These are phyloP conservation scores for Nasonia oneida DNA, from an alignment of 2,888 invertebrate species.

Conservation along the genomic window DNA sequence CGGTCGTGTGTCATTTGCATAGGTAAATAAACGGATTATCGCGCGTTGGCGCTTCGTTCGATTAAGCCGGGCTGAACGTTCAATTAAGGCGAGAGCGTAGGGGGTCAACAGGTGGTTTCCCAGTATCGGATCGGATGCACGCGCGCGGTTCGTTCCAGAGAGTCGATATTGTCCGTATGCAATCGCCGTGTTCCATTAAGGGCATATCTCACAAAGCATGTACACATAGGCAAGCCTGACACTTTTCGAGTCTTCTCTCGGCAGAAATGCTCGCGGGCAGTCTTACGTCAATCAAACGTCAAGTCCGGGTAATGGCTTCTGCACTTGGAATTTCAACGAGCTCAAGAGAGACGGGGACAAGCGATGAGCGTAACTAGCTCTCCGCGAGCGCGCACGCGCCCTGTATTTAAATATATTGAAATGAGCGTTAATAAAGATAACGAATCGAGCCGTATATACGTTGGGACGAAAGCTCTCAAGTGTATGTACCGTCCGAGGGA, in stretches of 20 bases:
- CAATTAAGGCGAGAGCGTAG: neutral
- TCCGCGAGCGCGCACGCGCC: neutral
- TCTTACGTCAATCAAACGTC: conserved; percentile 55
- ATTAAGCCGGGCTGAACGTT: neutral
- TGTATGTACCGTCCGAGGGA: neutral
- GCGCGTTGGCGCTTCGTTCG: neutral
- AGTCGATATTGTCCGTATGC: neutral
- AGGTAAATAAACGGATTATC: conserved; percentile 40
- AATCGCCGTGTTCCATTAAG: conserved; percentile 7
- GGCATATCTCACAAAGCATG: neutral
- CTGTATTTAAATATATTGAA: conserved; percentile 56
- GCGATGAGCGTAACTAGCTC: neutral
- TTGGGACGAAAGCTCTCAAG: neutral
- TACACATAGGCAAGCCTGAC: neutral
- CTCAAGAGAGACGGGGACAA: neutral
- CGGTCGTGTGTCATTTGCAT: conserved; percentile 18
- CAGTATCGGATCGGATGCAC: neutral
- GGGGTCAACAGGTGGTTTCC: conserved; percentile 8
- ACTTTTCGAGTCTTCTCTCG: conserved; percentile 20
- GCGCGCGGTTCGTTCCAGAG: neutral
- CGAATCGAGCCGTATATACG: conserved; percentile 20
- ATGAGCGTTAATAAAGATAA: conserved; percentile 59
- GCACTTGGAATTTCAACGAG: conserved; percentile 40
- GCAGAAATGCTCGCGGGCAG: conserved; percentile 21
- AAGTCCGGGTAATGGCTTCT: conserved; percentile 35